A percentile compares a stretch with the other conserved stretches of the same genome.
phyloP scores from a whole-genome alignment of 1,140 invertebrate species.

The Hetaerina americana region DNA sequence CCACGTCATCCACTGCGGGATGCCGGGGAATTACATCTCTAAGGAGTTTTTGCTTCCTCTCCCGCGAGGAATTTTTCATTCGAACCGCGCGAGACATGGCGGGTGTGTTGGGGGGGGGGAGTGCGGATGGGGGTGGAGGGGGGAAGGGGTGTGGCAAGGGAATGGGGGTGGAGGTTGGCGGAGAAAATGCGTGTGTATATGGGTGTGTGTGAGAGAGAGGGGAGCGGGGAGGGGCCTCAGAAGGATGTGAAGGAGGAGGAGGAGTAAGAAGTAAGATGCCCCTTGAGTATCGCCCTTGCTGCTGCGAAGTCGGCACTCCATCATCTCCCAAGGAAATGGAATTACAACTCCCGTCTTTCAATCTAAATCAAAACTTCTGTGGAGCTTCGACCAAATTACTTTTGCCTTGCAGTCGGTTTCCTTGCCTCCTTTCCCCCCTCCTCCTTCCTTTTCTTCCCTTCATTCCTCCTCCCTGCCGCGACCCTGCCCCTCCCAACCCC shows the following conservation, averaged over 20 bases:
- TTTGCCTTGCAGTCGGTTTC: slow-evolving; percentile 3
- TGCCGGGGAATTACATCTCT: not conserved
- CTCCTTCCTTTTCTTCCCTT: slow-evolving; percentile 3
- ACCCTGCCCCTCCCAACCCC: too few species aligned
- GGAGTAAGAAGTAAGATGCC: not conserved
- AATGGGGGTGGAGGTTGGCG: too few species aligned
- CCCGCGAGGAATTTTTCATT: not conserved
- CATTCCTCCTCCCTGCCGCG: not conserved
- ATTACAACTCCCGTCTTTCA: slow-evolving; percentile 5
- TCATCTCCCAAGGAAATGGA: slow-evolving; percentile 1
- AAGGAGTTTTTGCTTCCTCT: not conserved
- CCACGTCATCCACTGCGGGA: not conserved
- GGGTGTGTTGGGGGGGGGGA: too few species aligned
- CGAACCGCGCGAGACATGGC: too few species aligned
- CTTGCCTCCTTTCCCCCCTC: slow-evolving; percentile 1
- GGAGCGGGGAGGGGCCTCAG: too few species aligned
- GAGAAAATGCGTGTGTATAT: too few species aligned
- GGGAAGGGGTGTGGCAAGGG: too few species aligned
- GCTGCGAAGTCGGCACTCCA: not conserved
- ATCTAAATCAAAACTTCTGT: slow-evolving; percentile 6
- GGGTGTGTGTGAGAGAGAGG: too few species aligned
- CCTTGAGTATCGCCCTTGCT: not conserved
- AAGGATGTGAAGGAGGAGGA: not conserved
- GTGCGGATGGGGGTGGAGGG: too few species aligned
- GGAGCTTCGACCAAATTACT: slow-evolving; percentile 1